Conservation (phyloP, 1,140 invertebrate species). For the Lepidurus arcticus region DNA sequence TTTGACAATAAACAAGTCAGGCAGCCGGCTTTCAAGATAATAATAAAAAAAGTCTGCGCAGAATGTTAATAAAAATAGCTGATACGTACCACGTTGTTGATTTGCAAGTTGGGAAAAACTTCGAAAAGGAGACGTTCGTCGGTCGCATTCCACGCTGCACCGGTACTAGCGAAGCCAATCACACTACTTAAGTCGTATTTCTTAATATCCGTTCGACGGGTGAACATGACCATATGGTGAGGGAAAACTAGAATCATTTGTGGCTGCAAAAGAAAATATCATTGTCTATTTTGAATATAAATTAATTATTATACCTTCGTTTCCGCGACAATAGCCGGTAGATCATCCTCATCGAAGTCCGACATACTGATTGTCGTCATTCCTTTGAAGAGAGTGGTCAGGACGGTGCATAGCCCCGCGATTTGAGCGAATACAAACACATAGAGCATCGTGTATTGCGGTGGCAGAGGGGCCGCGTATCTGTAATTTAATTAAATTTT, state of each 20-base stretch:
- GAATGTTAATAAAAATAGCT: background rate
- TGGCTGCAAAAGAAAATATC: background rate
- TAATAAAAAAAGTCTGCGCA: background rate
- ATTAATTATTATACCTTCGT: background rate
- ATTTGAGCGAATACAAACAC: background rate
- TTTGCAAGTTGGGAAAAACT: background rate
- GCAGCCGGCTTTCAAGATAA: too few relatives aligned
- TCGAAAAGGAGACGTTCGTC: constrained; percentile 21
- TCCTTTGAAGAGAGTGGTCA: background rate
- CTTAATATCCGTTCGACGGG: background rate
- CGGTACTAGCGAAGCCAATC: background rate
- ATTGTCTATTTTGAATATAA: background rate
- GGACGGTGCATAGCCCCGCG: background rate
- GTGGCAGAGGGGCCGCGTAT: background rate
- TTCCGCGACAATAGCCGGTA: background rate
- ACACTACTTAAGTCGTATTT: constrained; percentile 10
- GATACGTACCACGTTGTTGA: background rate
- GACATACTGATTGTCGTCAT: background rate
- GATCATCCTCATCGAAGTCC: background rate
- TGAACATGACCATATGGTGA: background rate
- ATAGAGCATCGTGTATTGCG: background rate
- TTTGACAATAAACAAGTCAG: too few relatives aligned
- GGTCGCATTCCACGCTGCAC: background rate
- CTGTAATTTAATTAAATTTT: background rate
- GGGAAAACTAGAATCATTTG: constrained; percentile 9